Evolutionary conservation across 2,888 invertebrate genomes (phyloP).

Genomic region (Pterostichus madidus): DNA sequence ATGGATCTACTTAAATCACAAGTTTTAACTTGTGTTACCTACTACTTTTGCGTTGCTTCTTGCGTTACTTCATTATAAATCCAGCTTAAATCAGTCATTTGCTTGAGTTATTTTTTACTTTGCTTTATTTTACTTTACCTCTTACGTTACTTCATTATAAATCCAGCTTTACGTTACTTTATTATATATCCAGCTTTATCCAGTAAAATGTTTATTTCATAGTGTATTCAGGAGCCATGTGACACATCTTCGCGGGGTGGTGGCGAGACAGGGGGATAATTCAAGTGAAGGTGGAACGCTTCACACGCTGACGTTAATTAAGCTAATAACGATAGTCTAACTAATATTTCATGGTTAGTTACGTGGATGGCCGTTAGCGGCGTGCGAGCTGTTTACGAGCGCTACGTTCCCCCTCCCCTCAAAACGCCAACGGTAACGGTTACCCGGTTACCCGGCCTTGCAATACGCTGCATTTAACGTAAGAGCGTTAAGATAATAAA

Average conservation of each 20-base stretch:
- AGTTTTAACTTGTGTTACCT: no score
- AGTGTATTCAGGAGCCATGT: background rate
- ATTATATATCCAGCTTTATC: no score
- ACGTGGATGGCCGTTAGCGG: conserved; percentile 56
- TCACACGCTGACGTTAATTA: conserved; percentile 60
- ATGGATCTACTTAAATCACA: no score
- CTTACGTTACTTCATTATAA: no score
- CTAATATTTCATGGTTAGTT: conserved; percentile 64
- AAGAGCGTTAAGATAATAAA: conserved; percentile 45
- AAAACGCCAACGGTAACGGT: conserved; percentile 6
- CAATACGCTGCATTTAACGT: conserved; percentile 53
- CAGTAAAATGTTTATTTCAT: no score
- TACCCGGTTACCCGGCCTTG: conserved; percentile 15
- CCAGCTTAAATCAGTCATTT: no score
- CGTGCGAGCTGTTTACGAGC: conserved; percentile 52
- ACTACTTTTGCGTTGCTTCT: no score
- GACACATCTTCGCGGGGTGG: background rate
- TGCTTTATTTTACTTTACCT: no score
- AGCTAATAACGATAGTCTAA: conserved; percentile 62
- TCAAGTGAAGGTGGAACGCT: conserved; percentile 40
- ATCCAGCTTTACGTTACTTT: no score
- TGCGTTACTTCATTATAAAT: no score
- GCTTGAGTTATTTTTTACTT: no score
- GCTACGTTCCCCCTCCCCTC: background rate
- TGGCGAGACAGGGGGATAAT: background rate